Evolutionary conservation across 2,113 vertebrate genomes (phyloP).

Genomic region (Amblyornis subalaris): DNA sequence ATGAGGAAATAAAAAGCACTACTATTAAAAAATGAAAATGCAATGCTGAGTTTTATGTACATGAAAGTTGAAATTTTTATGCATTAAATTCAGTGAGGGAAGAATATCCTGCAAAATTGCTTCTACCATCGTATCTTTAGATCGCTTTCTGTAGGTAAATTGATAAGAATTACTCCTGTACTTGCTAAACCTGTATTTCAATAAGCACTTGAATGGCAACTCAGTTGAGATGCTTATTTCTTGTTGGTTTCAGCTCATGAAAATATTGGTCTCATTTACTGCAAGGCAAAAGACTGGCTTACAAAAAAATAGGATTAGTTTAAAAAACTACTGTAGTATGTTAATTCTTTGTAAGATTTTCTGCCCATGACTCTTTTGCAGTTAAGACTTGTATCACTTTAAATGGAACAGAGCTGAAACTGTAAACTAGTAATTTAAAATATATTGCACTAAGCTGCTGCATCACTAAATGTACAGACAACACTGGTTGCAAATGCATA

Average conservation of each 20-base stretch:
- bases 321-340: neutral
- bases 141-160: neutral
- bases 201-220: neutral
- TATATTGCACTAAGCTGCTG: neutral
- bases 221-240: neutral
- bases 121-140: neutral
- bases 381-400: neutral
- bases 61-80: neutral
- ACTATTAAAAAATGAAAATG: constrained; percentile 6
- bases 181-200: neutral
- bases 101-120: constrained; percentile 16
- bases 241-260: neutral
- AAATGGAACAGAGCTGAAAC: neutral
- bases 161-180: neutral
- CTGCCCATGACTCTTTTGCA: neutral
- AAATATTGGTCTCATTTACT: neutral
- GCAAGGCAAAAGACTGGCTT: neutral
- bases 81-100: neutral
- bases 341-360: neutral
- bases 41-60: neutral
- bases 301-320: neutral
- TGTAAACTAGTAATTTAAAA: neutral
- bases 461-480: neutral
- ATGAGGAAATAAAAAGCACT: neutral
- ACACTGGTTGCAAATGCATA: neutral